Base-by-base conservation (phyloP, 1,140 invertebrate genomes). In the Lucilia cuprina region DNA sequence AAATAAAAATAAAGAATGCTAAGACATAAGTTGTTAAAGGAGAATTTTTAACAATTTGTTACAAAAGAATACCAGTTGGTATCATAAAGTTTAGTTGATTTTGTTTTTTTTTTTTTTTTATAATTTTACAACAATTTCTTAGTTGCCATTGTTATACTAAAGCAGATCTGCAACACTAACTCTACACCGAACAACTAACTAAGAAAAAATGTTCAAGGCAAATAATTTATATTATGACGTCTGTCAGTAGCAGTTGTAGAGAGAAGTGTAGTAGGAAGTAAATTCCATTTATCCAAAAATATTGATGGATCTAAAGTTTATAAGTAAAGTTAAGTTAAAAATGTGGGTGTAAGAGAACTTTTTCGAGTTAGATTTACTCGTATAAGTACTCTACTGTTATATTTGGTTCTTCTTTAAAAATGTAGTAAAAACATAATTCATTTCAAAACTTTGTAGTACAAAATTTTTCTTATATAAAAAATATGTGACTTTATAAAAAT, bases 11-110 rank as follows among this genome's bases (percentile, higher is more conserved):
- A 30, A 41, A 41, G 9, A 80, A 19, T 49, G 19, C 41, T 30
- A 78, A 41, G 17, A 34, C 9, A 25, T 25, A 80, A 80, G 77
- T 80, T 80, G 77, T 80, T 80, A 49, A 80, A 80, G 50, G 77
- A 80, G 77, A 80, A 80, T 80, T 80, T 80, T 80, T 80, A 80
- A 80, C 77, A 80, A 80, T 80, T 80, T 80, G 77, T 80, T 80
- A 80, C 41, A 49, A 19, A 78, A 80, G 77, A 80, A 80, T 80
- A 80, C 77, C 77, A 80, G 19, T 50, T 80, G 77, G 77, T 80
- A 80, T 80, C 77, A 80, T 80, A 80, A 80, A 80, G 25, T 80
- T 80, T 80, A 80, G 65, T 21, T 60, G n/a, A 70, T 70, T 70
- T 65, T 70, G 5, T 70, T 70, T 70, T 80, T 50, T 21, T 10